phyloP scores from a whole-genome alignment of 2,888 invertebrate genomes.

The Cephalotes varians region DNA sequence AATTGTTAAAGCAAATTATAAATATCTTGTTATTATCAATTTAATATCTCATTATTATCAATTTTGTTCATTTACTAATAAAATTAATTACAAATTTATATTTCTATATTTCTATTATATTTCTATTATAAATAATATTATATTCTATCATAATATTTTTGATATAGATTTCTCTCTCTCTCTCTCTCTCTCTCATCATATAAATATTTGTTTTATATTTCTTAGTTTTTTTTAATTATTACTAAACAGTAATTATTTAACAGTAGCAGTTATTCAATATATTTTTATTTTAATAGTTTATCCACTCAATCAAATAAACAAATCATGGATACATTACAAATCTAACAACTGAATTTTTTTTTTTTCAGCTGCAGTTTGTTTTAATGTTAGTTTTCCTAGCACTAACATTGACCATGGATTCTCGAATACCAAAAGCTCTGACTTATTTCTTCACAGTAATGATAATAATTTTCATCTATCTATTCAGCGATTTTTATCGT shows the following conservation, averaged over 20 bases:
- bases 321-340: neutral
- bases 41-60: neutral
- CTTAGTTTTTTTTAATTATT: no score
- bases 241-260: neutral
- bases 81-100: neutral
- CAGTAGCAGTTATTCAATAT: neutral
- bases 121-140: neutral
- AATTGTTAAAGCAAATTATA: neutral
- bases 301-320: neutral
- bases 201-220: no score
- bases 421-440: slow-evolving; percentile 87
- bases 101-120: neutral
- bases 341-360: neutral
- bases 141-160: neutral
- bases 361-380: slow-evolving; percentile 88
- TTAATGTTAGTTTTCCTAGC: slow-evolving; percentile 89
- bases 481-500: slow-evolving; percentile 88
- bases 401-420: slow-evolving; percentile 87
- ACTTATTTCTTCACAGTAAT: slow-evolving; percentile 88
- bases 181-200: no score
- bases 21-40: no score
- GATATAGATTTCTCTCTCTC: no score
- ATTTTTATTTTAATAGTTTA: slow-evolving; percentile 11
- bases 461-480: slow-evolving; percentile 87
- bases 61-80: neutral